A percentile compares a stretch with the other conserved stretches of the same genome.
phyloP scores from a whole-genome alignment of 2,888 invertebrate genomes.

The Acleris emargana region DNA sequence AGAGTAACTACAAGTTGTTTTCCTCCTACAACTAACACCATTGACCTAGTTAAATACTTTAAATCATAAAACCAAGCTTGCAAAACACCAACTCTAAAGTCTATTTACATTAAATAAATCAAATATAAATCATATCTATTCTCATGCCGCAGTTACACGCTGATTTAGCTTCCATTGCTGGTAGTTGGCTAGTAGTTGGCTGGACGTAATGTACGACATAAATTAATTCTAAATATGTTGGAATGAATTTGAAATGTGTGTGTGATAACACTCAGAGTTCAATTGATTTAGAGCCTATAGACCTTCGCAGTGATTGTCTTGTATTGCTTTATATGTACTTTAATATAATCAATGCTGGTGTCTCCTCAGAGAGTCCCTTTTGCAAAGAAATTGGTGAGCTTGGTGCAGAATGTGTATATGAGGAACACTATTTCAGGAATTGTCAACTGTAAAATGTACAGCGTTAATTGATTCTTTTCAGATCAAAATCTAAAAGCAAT shows the following conservation, averaged over 20 bases:
- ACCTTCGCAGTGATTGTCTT: constrained; percentile 18
- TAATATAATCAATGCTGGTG: too few species aligned
- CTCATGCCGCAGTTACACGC: constrained; percentile 22
- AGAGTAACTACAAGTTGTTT: background rate
- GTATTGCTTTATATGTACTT: background rate
- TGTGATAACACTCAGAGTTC: constrained; percentile 34
- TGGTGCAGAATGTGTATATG: background rate
- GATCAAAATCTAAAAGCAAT: constrained; percentile 7
- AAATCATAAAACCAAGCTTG: constrained; percentile 14
- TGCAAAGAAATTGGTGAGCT: too few species aligned
- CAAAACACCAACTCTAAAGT: constrained; percentile 27
- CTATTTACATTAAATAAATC: constrained; percentile 30
- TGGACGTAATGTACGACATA: constrained; percentile 32
- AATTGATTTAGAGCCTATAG: constrained; percentile 39
- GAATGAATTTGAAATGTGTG: constrained; percentile 33
- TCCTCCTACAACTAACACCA: background rate
- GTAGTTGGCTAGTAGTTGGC: constrained; percentile 15
- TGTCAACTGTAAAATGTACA: background rate
- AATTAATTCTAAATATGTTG: constrained; percentile 35
- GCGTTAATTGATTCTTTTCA: background rate
- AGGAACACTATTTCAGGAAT: constrained; percentile 11
- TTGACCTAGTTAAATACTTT: constrained; percentile 11
- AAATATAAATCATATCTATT: constrained; percentile 27
- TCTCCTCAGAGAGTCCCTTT: too few species aligned
- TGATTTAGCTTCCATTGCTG: constrained; percentile 31